Evolutionary conservation across 2,888 invertebrate species (phyloP), one percentile per base, ranked within the genome.

Genomic region (Tiliacea citrago): DNA sequence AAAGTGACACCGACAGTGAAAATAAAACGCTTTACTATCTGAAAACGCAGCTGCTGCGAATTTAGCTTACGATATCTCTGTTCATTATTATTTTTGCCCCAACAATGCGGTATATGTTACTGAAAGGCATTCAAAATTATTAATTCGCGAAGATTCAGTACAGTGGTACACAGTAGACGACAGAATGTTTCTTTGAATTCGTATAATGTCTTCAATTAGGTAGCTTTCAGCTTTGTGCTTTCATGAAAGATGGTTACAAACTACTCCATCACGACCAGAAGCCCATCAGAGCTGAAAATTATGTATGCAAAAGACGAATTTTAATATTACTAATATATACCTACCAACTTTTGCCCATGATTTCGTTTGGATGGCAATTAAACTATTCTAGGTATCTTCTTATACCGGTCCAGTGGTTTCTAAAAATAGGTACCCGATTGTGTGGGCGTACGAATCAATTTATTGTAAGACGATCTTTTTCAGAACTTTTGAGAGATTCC

Each of bases 11-110:
- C 5, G 39, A 39, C 39, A 39, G 39, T 4, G 53, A 61, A 68
- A 60, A 53, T 60, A 61, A 47, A 61, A 61, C 53, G 35, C 18
- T 75, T 77, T 77, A 60, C 29, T 77, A 53, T 77, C 77, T 53
- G 68, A 39, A 53, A 58, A 68, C 68, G 53, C 53, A 61, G 35
- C 21, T 47, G 13, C 53, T 77, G 47, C 29, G 53, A 68, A 68
- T 68, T 68, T 18, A 42, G 60, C 39, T 75, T 77, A 68, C 77
- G 60, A 53, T 77, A 68, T 39, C 60, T 61, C 60, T 29, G 45
- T 68, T 39, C 51, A 47, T 68, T 68, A 73, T 73, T 73, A 77
- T 77, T 45, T 75, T 53, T 53, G n/a, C 18, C 60, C 4, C 45
- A 42, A 68, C 68, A 75, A 68, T 77, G 53, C 18, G 39, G 68